Evolutionary conservation across 2,888 invertebrate species (phyloP).

Genomic region (Ormyrus thymus): DNA sequence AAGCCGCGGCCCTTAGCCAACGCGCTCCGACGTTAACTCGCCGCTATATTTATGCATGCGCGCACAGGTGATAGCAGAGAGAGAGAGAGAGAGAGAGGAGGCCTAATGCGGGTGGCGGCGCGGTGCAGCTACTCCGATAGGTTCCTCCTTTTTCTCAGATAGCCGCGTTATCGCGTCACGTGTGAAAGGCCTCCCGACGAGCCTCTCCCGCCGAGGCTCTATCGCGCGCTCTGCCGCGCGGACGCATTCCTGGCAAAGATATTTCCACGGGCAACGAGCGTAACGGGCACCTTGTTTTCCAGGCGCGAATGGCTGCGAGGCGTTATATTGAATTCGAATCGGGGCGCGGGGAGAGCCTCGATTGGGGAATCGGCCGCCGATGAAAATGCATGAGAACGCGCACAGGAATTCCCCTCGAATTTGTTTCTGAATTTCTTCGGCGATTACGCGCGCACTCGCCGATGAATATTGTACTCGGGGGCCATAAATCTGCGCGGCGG

Average conservation of each 20-base stretch:
- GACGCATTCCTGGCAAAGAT: too few species aligned
- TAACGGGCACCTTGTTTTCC: too few species aligned
- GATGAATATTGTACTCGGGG: conserved; percentile 2
- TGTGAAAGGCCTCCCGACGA: conserved; percentile 40
- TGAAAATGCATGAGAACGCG: conserved; percentile 21
- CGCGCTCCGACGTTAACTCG: background rate
- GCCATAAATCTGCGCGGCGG: background rate
- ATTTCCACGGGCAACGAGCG: too few species aligned
- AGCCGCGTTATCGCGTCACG: conserved; percentile 43
- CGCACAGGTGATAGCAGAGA: conserved; percentile 34
- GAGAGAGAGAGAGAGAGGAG: background rate
- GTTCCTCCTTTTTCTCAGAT: conserved; percentile 39
- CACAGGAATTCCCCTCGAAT: conserved; percentile 2
- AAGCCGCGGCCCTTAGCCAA: background rate
- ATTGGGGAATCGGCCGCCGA: background rate
- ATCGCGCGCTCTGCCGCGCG: too few species aligned
- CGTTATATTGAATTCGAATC: too few species aligned
- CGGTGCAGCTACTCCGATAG: background rate
- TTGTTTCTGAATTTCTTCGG: background rate
- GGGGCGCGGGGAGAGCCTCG: background rate
- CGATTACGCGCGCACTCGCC: background rate
- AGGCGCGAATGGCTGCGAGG: too few species aligned
- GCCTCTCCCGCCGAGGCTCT: background rate
- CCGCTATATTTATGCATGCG: background rate
- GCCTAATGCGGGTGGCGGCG: conserved; percentile 48